A percentile compares a stretch with the other conserved stretches of the same genome.
Evolutionary conservation across 1,140 invertebrate genomes (phyloP).

Genomic region (Trichomalopsis sarcophagae): DNA sequence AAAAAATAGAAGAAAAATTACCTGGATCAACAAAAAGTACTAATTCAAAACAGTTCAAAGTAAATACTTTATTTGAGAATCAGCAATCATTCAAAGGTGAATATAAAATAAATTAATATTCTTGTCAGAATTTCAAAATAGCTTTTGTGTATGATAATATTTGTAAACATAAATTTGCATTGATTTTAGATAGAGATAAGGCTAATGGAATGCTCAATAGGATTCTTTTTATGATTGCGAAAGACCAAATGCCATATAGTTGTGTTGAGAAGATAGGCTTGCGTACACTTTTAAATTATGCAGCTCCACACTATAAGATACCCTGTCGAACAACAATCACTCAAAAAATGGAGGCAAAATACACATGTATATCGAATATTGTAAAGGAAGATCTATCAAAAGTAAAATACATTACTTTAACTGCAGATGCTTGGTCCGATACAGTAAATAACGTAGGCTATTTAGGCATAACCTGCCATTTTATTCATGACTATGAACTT

Average conservation of each 20-base stretch:
- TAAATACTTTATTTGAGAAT: not conserved
- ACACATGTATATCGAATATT: not conserved
- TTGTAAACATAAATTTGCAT: not conserved
- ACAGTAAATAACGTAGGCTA: not conserved
- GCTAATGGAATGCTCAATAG: not conserved
- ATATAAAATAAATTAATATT: not conserved
- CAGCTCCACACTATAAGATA: not conserved
- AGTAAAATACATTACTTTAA: not conserved
- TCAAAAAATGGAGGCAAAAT: not conserved
- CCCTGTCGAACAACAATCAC: not conserved
- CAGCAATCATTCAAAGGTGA: not conserved
- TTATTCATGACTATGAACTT: not conserved
- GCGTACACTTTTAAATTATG: not conserved
- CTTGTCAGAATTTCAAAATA: not conserved
- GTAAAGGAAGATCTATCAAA: not conserved
- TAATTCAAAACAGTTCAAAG: not conserved
- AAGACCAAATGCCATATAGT: not conserved
- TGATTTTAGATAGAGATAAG: conserved; percentile 16
- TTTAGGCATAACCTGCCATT: conserved; percentile 1
- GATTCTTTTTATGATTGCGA: conserved; percentile 10
- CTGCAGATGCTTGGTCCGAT: conserved; percentile 6
- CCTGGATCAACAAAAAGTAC: not conserved
- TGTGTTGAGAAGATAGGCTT: not conserved
- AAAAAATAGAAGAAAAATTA: not conserved
- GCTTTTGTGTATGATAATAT: not conserved